Evolutionary conservation across 2,888 invertebrate genomes (phyloP), one percentile per base, ranked within the genome.

Genomic region (Leucania comma): DNA sequence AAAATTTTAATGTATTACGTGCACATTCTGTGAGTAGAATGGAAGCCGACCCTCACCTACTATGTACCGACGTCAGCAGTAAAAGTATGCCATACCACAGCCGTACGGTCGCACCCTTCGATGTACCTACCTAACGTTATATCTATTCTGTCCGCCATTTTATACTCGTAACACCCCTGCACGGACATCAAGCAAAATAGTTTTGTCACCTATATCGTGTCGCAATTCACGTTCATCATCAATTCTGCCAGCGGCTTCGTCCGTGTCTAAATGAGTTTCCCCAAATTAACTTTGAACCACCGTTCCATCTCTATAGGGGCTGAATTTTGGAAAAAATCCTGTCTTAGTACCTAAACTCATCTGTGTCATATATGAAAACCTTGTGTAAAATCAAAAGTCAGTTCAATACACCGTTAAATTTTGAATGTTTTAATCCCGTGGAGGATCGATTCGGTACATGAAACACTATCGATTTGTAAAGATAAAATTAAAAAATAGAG

Each of bases 1-100:
- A 20, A 50, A 50, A 35, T 48, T 50, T 32, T 20, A 22, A 67
- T 5, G 20, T 26, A 46, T 50, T 22, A 75, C 56, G 14, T 35
- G 22, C 50, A 51, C 22, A 50, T 26, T 5, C 42, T 35, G 50
- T n/a, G 42, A 35, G 29, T 14, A n/a, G 42, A 17, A 12, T 32
- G 17, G 17, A 42, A 50, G 26, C 56, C 10, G 22, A 57, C 22
- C 42, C 42, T 42, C 35, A 12, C 26, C 42, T 9, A 24, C 20
- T 26, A 57, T 35, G 42, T 67, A 42, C 20, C 75, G 35, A 42
- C 50, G 35, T 42, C 24, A 12, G 42, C 26, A 67, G 75, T 75
- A 51, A 75, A 75, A 68, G 26, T 72, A 67, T 75, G 75, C 32
- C 48, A 66, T 29, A 32, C 65, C 10, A 4, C n/a, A 17, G 14